Evolutionary conservation across 2,113 vertebrate species (phyloP).

Genomic region (Cyanistes caeruleus): DNA sequence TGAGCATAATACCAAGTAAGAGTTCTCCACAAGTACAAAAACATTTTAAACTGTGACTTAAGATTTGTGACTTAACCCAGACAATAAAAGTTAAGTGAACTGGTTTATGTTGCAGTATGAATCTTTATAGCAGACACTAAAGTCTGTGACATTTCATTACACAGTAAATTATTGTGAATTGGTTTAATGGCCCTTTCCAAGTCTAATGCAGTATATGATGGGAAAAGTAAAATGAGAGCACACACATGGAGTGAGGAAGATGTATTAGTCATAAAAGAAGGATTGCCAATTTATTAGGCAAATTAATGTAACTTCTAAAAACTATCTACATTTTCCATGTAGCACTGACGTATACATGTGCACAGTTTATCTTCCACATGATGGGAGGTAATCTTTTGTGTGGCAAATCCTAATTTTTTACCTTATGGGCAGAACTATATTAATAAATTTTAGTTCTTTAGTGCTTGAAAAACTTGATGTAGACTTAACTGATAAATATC

Average conservation of each 20-base stretch:
- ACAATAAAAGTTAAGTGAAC: not conserved
- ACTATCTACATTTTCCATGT: not conserved
- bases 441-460: not conserved
- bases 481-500: not conserved
- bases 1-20: not conserved
- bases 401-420: not conserved
- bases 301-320: not conserved
- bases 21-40: not conserved
- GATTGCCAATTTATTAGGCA: not conserved
- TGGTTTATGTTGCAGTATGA: not conserved
- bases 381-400: not conserved
- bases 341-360: not conserved
- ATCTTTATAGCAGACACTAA: conserved; percentile 20
- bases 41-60: not conserved
- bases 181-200: not conserved
- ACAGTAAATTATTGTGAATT: conserved; percentile 6
- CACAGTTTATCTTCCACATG: not conserved
- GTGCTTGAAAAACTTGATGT: not conserved
- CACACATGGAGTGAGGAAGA: not conserved
- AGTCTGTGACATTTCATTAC: conserved; percentile 9
- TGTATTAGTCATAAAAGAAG: not conserved
- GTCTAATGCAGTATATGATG: not conserved
- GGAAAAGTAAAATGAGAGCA: not conserved
- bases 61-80: not conserved
- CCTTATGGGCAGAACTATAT: not conserved